phyloP scores from a whole-genome alignment of 1,140 invertebrate species.

The Latrodectus geometricus region DNA sequence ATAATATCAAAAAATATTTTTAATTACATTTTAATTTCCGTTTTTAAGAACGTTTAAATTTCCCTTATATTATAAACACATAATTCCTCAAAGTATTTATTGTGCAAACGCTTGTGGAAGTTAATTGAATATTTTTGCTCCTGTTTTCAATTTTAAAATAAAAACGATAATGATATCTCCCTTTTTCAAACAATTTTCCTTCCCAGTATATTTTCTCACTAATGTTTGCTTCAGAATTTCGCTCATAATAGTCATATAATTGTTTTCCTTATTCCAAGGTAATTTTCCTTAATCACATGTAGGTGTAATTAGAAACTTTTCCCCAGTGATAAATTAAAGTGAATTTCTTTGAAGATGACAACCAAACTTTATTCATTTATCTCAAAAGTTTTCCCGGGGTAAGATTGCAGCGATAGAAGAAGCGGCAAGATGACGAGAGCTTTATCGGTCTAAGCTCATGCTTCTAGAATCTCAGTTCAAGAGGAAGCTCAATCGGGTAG shows the following conservation, averaged over 20 bases:
- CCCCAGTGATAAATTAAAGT: conserved; percentile 13
- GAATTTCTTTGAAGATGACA: conserved; percentile 28
- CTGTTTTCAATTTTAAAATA: no score
- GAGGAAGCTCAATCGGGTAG: conserved; percentile 29
- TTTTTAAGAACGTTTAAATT: no score
- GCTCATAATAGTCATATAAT: conserved; percentile 5
- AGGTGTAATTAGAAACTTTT: conserved; percentile 26
- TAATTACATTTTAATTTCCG: no score
- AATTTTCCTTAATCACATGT: neutral
- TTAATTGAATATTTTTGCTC: no score
- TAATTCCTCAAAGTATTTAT: no score
- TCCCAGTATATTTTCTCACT: no score
- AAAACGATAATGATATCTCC: no score
- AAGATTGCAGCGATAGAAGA: conserved; percentile 25
- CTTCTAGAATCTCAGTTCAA: conserved; percentile 9
- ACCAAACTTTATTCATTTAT: conserved; percentile 52
- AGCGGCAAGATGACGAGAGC: conserved; percentile 5
- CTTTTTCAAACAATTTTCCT: no score
- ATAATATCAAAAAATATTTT: no score
- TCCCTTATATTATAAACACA: no score
- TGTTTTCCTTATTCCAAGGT: neutral
- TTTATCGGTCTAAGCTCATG: conserved; percentile 41
- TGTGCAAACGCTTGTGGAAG: no score
- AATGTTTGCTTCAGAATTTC: no score
- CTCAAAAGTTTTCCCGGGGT: conserved; percentile 9